Evolutionary conservation across 2,888 invertebrate genomes (phyloP).

Genomic region (Zele albiditarsus): DNA sequence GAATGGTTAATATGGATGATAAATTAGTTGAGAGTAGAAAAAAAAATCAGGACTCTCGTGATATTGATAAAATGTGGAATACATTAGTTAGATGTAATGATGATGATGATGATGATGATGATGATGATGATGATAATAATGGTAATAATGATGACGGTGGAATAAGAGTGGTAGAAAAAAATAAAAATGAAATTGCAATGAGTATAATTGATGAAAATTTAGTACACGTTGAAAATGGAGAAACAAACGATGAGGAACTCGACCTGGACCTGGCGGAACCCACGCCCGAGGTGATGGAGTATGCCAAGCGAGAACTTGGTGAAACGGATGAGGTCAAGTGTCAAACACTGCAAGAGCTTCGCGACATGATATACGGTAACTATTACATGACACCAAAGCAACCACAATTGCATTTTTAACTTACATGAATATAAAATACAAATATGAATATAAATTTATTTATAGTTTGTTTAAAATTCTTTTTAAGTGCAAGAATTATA

Average conservation of each 20-base stretch:
- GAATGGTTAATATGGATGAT: slow-evolving; percentile 44
- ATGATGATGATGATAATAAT: slow-evolving; percentile 19
- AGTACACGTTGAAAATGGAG: slow-evolving; percentile 40
- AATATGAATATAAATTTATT: slow-evolving; percentile 4
- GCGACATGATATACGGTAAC: slow-evolving; percentile 83
- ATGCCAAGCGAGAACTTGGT: slow-evolving; percentile 80
- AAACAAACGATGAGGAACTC: slow-evolving; percentile 74
- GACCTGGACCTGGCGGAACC: slow-evolving; percentile 80
- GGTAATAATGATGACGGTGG: slow-evolving; percentile 30
- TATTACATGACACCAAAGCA: slow-evolving; percentile 39
- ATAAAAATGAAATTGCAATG: slow-evolving; percentile 8
- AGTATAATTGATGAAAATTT: slow-evolving; percentile 28
- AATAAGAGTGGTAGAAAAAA: slow-evolving; percentile 21
- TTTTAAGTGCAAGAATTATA: too few relatives aligned
- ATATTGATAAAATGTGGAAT: slow-evolving; percentile 39
- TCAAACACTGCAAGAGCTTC: slow-evolving; percentile 81
- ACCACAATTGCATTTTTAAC: background rate
- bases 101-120: slow-evolving; percentile 6
- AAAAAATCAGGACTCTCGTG: slow-evolving; percentile 48
- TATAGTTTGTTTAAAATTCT: background rate
- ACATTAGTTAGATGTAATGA: slow-evolving; percentile 2
- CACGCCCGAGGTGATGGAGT: slow-evolving; percentile 79
- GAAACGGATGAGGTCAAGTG: slow-evolving; percentile 82
- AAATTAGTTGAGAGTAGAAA: slow-evolving; percentile 45
- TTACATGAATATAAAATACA: slow-evolving; percentile 1